These are phyloP conservation scores for Bufo gargarizans DNA, from an alignment of 2,113 vertebrate genomes.

Conservation along the genomic window DNA sequence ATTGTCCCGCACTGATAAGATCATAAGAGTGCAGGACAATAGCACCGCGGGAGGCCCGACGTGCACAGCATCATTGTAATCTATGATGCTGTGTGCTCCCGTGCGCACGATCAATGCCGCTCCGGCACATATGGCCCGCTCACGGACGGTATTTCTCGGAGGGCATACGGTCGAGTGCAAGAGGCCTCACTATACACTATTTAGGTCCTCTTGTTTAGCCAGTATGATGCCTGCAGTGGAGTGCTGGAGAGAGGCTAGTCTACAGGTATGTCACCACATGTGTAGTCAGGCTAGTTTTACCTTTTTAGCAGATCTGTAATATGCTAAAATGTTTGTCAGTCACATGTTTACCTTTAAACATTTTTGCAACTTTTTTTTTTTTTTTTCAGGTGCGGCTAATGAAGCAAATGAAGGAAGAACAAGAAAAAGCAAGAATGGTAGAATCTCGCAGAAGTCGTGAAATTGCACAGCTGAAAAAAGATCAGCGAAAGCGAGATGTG, in stretches of 20 bases:
- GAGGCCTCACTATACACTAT: too few relatives aligned
- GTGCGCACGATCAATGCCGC: too few relatives aligned
- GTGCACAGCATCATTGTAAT: too few relatives aligned
- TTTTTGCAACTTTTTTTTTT: too few relatives aligned
- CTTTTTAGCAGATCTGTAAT: neutral
- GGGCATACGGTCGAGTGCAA: too few relatives aligned
- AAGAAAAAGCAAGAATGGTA: slow-evolving; percentile 85
- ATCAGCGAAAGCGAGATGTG: slow-evolving; percentile 92
- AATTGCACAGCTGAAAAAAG: slow-evolving; percentile 95
- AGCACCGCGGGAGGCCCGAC: too few relatives aligned
- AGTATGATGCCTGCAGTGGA: neutral
- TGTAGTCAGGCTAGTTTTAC: neutral
- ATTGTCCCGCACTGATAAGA: too few relatives aligned
- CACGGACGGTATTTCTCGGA: too few relatives aligned
- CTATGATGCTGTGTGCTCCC: too few relatives aligned
- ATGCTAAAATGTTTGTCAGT: neutral
- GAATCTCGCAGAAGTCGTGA: slow-evolving; percentile 92
- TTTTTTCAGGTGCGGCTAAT: slow-evolving; percentile 91
- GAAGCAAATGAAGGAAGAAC: slow-evolving; percentile 99
- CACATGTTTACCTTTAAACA: neutral
- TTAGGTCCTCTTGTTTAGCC: neutral
- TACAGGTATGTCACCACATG: too few relatives aligned
- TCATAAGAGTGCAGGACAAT: too few relatives aligned
- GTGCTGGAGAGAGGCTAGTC: neutral
- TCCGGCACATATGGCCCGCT: too few relatives aligned